These are phyloP conservation scores for Stenodera caucasica DNA, from an alignment of 2,888 invertebrate species.

Conservation along the genomic window DNA sequence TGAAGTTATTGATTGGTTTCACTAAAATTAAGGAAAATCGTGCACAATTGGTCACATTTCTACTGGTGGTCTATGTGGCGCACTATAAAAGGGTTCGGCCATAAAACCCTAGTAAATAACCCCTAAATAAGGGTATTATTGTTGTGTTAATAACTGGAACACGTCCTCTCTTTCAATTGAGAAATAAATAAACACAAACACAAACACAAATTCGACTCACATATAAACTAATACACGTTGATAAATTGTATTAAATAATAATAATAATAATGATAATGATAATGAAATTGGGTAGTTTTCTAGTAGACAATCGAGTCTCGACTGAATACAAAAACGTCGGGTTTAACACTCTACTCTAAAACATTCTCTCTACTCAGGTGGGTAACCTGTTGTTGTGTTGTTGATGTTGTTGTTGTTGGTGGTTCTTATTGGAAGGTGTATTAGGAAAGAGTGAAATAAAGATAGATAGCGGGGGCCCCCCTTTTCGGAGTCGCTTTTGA, in stretches of 20 bases:
- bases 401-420: not conserved
- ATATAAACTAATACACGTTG: not conserved
- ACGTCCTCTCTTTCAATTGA: not conserved
- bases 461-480: slow-evolving; percentile 31
- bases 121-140: not conserved
- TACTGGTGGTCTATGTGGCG: not conserved
- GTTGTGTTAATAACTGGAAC: not conserved
- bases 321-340: slow-evolving; percentile 5
- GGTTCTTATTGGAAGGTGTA: not conserved
- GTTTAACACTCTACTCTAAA: not conserved
- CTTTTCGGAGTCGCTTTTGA: not conserved
- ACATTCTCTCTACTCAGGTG: not conserved
- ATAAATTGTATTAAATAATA: not conserved
- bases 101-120: not conserved
- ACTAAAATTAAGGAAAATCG: too few relatives aligned
- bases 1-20: too few relatives aligned
- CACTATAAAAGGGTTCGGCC: not conserved
- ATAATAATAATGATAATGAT: not conserved
- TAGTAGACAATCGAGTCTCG: not conserved
- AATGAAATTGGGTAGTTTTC: not conserved
- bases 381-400: not conserved
- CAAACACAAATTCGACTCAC: not conserved
- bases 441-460: not conserved
- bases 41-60: slow-evolving; percentile 26
- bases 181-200: not conserved